Evolutionary conservation across 2,113 vertebrate genomes (phyloP), one percentile per base, ranked within the genome.

Genomic region (Corydoras maculifer): DNA sequence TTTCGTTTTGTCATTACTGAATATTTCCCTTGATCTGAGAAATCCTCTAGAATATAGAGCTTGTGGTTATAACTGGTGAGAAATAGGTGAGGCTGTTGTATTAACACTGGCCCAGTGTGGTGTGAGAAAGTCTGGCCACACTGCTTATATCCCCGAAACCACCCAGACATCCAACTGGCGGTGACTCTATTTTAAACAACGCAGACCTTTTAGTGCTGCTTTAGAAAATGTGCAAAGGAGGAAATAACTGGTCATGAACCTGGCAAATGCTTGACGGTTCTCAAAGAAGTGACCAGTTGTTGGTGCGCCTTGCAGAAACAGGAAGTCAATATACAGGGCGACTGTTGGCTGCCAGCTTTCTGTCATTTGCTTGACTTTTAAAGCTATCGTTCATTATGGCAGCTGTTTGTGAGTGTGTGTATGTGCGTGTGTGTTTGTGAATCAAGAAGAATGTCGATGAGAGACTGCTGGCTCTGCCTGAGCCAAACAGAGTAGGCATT

Each of bases 321-420:
- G 68, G 57, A 76, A 79, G 74, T 62, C 10, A n/a, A 25, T 68
- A 67, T 66, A 59, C n/a, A 18, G 64, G 31, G 18, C 65, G 49
- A 49, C 49, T 2, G 11, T 60, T 7, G 3, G 31, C 43, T 25
- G 63, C 68, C 74, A 79, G 71, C 59, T 76, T 76, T 25, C 68
- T 62, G 55, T 68, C 60, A 58, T 79, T 74, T 74, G 43, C 50
- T 18, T 32, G 54, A 74, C 72, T 74, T 74, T 78, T 63, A 70
- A 75, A 81, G 68, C 58, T 58, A 62, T 70, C 72, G 35, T 73
- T 78, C 69, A 78, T 53, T 67, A 49, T 66, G 71, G 67, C 62
- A 68, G 49, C 31, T 62, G 50, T 75, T 64, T 68, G 68, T 65
- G 55, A 62, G 62, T 66, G 29, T 69, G 48, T 53, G 12, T 31